Evolutionary conservation across 1,140 invertebrate genomes (phyloP).

Genomic region (Amyelois transitella): DNA sequence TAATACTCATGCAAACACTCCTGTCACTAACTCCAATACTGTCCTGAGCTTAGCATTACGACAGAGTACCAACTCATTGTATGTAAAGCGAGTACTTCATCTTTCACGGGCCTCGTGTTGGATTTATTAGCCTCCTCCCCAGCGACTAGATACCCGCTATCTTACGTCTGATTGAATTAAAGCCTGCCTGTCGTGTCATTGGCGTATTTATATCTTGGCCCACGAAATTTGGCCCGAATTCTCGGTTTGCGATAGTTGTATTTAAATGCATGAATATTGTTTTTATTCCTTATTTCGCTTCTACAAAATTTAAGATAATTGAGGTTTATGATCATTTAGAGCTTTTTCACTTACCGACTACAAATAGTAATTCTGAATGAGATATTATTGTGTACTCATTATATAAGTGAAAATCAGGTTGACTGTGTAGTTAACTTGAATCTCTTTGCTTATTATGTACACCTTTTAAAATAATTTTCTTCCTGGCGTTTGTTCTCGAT

Average conservation of each 20-base stretch:
- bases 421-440: too few relatives aligned
- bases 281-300: too few relatives aligned
- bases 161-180: conserved; percentile 53
- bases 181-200: conserved; percentile 34
- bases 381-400: too few relatives aligned
- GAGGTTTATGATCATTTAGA: too few relatives aligned
- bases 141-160: conserved; percentile 53
- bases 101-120: conserved; percentile 53
- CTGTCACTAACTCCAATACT: conserved; percentile 25
- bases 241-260: not conserved
- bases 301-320: too few relatives aligned
- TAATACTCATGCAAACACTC: conserved; percentile 13
- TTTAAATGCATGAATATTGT: not conserved
- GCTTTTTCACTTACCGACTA: too few relatives aligned
- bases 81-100: conserved; percentile 71
- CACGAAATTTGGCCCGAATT: not conserved
- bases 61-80: conserved; percentile 64
- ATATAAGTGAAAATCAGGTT: too few relatives aligned
- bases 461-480: too few relatives aligned
- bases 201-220: not conserved
- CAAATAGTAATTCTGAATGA: too few relatives aligned
- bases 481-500: too few relatives aligned
- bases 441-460: too few relatives aligned
- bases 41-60: conserved; percentile 49
- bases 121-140: conserved; percentile 65